Percentiles rank a stretch among this genome's conserved stretches.
Conservation (phyloP, 2,888 invertebrate species). For the Tipula helvola region DNA sequence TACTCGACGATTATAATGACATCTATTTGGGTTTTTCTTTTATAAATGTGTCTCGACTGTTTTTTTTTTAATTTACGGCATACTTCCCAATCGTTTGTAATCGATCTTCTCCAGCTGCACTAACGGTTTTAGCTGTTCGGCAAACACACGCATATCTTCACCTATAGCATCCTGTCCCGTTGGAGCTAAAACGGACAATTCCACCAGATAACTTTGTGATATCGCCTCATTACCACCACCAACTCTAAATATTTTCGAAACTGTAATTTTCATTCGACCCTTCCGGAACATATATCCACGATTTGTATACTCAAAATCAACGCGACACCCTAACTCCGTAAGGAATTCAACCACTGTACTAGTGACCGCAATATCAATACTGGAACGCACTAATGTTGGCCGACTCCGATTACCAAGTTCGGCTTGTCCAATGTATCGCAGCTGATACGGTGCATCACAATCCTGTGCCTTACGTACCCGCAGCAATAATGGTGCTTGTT, state of each 20-base stretch:
- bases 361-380: conserved; percentile 86
- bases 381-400: conserved; percentile 81
- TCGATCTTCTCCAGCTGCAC: conserved; percentile 89
- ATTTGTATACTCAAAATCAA: conserved; percentile 89
- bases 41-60: not conserved
- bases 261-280: conserved; percentile 93
- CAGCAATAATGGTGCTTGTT: conserved; percentile 52
- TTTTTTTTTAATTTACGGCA: conserved; percentile 23
- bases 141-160: conserved; percentile 90
- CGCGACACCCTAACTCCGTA: conserved; percentile 76
- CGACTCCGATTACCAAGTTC: conserved; percentile 79
- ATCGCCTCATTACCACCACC: conserved; percentile 65
- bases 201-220: conserved; percentile 86
- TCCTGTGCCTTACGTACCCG: conserved; percentile 73
- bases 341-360: conserved; percentile 83
- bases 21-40: not conserved
- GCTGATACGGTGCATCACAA: conserved; percentile 56
- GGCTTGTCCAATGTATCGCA: conserved; percentile 84
- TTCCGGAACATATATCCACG: conserved; percentile 92
- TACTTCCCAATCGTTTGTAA: conserved; percentile 53
- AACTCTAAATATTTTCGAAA: conserved; percentile 86
- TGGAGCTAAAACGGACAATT: conserved; percentile 77
- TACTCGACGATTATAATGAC: not conserved
- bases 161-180: conserved; percentile 89
- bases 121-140: conserved; percentile 84